Evolutionary conservation across 2,113 vertebrate species (phyloP), one percentile per base, ranked within the genome.

Genomic region (Barbus barbus): DNA sequence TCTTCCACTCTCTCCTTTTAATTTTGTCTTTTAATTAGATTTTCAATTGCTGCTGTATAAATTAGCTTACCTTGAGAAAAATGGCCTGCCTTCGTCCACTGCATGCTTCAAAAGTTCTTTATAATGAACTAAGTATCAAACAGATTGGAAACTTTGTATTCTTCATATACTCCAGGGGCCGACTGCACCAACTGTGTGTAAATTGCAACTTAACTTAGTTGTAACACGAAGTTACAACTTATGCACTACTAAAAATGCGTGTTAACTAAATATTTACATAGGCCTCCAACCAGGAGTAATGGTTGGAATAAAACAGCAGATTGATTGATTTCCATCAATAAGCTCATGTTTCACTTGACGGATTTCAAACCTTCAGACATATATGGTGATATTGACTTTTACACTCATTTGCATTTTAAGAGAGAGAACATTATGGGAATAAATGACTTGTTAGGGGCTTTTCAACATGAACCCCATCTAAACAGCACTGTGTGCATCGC

Each of bases 1-100:
- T 71, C 38, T 81, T 56, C 51, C 67, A 51, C n/a, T 36, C 79
- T 65, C 67, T 74, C 41, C 86, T 61, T 44, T 89, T 90, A 86
- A 87, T 88, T 91, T 92, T 89, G 24, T 84, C 48, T 56, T 80
- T 92, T 92, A 92, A 93, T 93, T 91, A 90, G 88, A 90, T 91
- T 91, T 81, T 89, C 85, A 89, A 89, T 92, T 87, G 89, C n/a
- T 78, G 89, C 51, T 81, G 87, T 84, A 83, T 44, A 76, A 88
- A 85, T 87, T 77, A 83, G 82, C 76, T 48, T 76, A 74, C 82
- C 72, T 72, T 41, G 9, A 84, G 72, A 84, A 84, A 82, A 87
- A 84, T 81, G 72, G 36, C 72, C 61, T 71, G 72, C 13, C 61
- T 69, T 38, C 38, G 72, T 81, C 46, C 61, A 71, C 16, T 56